Conservation (phyloP, 2,888 invertebrate species). For the Shargacucullia verbasci region DNA sequence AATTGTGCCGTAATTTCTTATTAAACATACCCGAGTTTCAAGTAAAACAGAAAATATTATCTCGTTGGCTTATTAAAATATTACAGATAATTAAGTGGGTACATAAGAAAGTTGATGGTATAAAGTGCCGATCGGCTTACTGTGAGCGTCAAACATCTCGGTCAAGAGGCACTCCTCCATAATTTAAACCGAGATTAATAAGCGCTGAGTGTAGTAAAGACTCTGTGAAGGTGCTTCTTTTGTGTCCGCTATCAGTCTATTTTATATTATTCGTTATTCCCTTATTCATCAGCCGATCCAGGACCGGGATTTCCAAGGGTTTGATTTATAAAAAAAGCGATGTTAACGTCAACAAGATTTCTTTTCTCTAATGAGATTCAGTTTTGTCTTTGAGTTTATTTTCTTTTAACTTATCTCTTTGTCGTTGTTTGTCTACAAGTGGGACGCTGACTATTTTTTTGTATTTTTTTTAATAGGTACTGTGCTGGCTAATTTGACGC, state of each 20-base stretch:
- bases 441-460: constrained; percentile 18
- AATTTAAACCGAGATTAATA: constrained; percentile 51
- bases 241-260: constrained; percentile 27
- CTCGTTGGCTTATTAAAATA: constrained; percentile 48
- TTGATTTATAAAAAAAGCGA: constrained; percentile 34
- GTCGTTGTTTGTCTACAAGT: constrained; percentile 31
- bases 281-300: constrained; percentile 6
- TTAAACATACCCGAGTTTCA: constrained; percentile 23
- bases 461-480: constrained; percentile 19
- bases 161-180: constrained; percentile 40
- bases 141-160: constrained; percentile 40
- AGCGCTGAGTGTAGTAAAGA: constrained; percentile 20
- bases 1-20: constrained; percentile 24
- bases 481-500: neutral
- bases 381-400: constrained; percentile 35
- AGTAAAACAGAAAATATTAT: constrained; percentile 39
- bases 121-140: constrained; percentile 46
- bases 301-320: constrained; percentile 17
- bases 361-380: constrained; percentile 41
- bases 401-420: constrained; percentile 31
- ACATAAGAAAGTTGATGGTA: constrained; percentile 20
- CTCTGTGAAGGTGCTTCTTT: constrained; percentile 28
- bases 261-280: constrained; percentile 23
- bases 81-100: constrained; percentile 46
- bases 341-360: constrained; percentile 28